Evolutionary conservation across 2,888 invertebrate genomes (phyloP).

Genomic region (Eupithecia insigniata): DNA sequence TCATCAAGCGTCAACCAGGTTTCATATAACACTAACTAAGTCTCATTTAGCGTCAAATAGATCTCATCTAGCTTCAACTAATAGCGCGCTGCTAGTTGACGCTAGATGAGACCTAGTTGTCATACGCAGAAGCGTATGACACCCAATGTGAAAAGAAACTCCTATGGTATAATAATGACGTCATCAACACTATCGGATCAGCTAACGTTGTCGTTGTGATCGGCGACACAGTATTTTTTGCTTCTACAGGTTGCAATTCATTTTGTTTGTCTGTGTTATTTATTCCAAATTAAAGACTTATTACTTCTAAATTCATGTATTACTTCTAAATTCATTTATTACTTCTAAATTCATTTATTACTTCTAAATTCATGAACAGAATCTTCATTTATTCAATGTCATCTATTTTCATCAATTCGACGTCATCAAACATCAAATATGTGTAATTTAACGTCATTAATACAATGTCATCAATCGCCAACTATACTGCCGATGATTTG

Average conservation of each 20-base stretch:
- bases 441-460: neutral
- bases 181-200: neutral
- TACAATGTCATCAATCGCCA: neutral
- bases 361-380: neutral
- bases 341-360: too few relatives aligned
- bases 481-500: neutral
- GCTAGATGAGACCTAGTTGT: too few relatives aligned
- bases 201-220: neutral
- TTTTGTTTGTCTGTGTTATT: neutral
- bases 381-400: neutral
- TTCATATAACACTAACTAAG: neutral
- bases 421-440: neutral
- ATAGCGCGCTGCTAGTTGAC: too few relatives aligned
- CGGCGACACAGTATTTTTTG: neutral
- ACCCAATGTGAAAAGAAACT: neutral
- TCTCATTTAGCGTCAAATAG: too few relatives aligned
- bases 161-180: neutral
- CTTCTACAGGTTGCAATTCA: neutral
- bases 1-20: neutral
- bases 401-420: neutral
- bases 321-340: too few relatives aligned
- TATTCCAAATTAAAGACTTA: slow-evolving; percentile 3
- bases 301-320: neutral
- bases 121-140: too few relatives aligned
- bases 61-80: neutral